A percentile compares a stretch with the other conserved stretches of the same genome.
Evolutionary conservation across 2,888 invertebrate species (phyloP).

Genomic region (Pristionchus entomophagus): DNA sequence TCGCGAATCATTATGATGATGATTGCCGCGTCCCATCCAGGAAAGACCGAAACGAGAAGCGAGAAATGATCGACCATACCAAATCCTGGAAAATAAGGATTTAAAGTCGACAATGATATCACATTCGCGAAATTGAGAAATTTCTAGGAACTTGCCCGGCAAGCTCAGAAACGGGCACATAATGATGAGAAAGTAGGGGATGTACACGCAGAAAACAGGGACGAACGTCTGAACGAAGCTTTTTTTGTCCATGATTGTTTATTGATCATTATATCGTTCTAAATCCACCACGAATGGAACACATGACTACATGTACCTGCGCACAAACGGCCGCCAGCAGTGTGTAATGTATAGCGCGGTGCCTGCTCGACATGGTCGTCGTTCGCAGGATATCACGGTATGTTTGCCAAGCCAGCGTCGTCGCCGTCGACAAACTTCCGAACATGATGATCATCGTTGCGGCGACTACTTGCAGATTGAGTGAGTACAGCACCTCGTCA

Average conservation of each 20-base stretch:
- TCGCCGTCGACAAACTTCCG: neutral
- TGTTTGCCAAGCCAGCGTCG: neutral
- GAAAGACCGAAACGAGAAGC: too few species aligned
- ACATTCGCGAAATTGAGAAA: too few species aligned
- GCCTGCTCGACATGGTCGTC: neutral
- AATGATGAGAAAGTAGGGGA: neutral
- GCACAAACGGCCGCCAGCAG: neutral
- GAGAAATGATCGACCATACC: too few species aligned
- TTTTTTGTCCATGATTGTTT: neutral
- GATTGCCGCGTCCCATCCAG: too few species aligned
- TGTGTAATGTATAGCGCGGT: neutral
- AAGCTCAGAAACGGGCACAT: slow-evolving; percentile 1
- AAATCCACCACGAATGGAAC: too few species aligned
- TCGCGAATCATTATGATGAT: too few species aligned
- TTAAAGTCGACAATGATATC: too few species aligned
- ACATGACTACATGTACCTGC: too few species aligned
- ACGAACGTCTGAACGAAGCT: neutral
- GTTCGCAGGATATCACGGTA: neutral
- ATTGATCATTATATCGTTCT: too few species aligned
- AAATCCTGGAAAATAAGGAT: too few species aligned
- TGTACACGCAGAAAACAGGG: neutral
- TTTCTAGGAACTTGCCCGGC: too few species aligned
- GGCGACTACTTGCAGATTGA: neutral
- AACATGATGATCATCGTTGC: neutral
- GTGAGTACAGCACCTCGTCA: neutral